phyloP scores from a whole-genome alignment of 1,140 invertebrate genomes.

The Drosophila bifasciata region DNA sequence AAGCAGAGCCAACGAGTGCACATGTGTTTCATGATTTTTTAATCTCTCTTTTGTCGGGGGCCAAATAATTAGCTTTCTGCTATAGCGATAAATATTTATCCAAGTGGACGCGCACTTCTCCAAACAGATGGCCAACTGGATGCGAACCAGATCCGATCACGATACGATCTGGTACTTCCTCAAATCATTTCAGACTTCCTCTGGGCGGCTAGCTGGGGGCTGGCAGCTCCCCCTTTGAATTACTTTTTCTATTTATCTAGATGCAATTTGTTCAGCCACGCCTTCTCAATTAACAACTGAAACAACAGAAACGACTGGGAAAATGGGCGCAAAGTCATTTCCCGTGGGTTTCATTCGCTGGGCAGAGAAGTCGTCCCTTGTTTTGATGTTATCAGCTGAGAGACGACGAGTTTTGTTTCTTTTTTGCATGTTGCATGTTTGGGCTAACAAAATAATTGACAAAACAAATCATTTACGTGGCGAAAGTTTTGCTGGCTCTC shows the following conservation, averaged over 20 bases:
- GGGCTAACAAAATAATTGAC: conserved; percentile 83
- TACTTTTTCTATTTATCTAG: conserved; percentile 58
- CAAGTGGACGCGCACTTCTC: conserved; percentile 65
- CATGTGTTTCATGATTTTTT: conserved; percentile 61
- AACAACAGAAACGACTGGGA: neutral
- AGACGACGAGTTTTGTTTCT: neutral
- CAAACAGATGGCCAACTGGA: conserved; percentile 42
- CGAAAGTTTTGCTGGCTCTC: conserved; percentile 61
- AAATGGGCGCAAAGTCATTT: conserved; percentile 30
- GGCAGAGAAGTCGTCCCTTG: conserved; percentile 40
- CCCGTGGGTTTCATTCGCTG: neutral
- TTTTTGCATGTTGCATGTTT: conserved; percentile 64
- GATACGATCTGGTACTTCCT: conserved; percentile 42
- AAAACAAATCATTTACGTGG: conserved; percentile 83
- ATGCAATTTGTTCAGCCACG: conserved; percentile 60
- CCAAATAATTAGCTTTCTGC: conserved; percentile 71
- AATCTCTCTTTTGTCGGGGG: conserved; percentile 43
- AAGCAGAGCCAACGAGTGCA: conserved; percentile 42
- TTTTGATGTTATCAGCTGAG: conserved; percentile 81
- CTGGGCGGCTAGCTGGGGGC: neutral
- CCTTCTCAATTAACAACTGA: conserved; percentile 61
- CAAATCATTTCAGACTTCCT: conserved; percentile 29
- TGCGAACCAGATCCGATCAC: neutral
- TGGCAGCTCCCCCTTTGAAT: conserved; percentile 21
- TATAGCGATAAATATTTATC: conserved; percentile 75